Evolutionary conservation across 2,797 vertebrate species (phyloP).

Genomic region (Allobates femoralis): DNA sequence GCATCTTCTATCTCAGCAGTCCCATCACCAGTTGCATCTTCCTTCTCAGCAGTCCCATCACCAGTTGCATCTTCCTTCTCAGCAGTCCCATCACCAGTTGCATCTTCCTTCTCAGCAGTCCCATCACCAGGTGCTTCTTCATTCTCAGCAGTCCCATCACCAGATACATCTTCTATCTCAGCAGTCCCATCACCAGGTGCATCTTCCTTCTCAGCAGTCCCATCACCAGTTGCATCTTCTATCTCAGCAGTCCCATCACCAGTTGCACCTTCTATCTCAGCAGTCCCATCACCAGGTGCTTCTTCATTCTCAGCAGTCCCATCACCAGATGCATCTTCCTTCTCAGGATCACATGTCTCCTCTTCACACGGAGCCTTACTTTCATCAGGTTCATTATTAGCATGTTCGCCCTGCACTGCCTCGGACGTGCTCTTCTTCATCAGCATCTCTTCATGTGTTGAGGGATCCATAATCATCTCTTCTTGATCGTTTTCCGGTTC

Average conservation of each 20-base stretch:
- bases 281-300: neutral
- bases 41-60: too few species aligned
- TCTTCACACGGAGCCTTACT: too few species aligned
- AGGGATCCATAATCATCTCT: neutral
- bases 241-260: neutral
- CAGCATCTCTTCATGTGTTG: neutral
- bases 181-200: too few species aligned
- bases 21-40: neutral
- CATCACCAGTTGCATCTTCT: neutral
- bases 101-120: too few species aligned
- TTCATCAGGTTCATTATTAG: neutral
- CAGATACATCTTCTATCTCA: too few species aligned
- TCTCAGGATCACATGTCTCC: too few species aligned
- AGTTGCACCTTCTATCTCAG: slow-evolving; percentile 26
- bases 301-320: neutral
- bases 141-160: too few species aligned
- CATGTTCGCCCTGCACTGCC: neutral
- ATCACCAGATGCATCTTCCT: too few species aligned
- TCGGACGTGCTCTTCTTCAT: neutral
- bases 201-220: too few species aligned
- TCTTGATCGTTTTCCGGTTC: neutral
- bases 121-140: too few species aligned
- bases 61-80: too few species aligned
- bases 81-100: too few species aligned
- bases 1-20: neutral